These are phyloP conservation scores for Acanthurus leucopareius DNA, from an alignment of 2,797 vertebrate genomes.

Conservation along the genomic window DNA sequence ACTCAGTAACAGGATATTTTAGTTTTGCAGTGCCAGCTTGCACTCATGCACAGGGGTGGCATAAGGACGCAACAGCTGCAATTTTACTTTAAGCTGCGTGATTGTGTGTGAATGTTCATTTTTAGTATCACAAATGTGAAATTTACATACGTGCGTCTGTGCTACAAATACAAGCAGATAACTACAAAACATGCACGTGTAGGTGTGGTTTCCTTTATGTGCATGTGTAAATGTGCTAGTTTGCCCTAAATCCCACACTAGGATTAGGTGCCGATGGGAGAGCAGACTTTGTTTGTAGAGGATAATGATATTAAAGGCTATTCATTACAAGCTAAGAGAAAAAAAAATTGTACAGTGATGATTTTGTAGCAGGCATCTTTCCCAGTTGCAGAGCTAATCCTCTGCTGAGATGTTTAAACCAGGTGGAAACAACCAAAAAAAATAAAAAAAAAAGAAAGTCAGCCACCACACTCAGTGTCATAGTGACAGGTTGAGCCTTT, in stretches of 20 bases:
- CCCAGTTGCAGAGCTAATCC: slow-evolving; percentile 51
- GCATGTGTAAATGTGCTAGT: slow-evolving; percentile 34
- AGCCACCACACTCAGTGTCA: slow-evolving; percentile 5
- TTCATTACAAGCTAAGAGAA: slow-evolving; percentile 65
- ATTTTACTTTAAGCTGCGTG: slow-evolving; percentile 1
- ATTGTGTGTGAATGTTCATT: not conserved
- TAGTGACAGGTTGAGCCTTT: not conserved
- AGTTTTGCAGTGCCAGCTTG: slow-evolving; percentile 1
- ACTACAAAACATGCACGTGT: slow-evolving; percentile 1
- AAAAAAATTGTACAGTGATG: slow-evolving; percentile 57
- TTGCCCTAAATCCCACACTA: slow-evolving; percentile 54
- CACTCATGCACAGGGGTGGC: not conserved
- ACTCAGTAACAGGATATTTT: not conserved
- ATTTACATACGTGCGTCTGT: not conserved
- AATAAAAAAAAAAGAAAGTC: slow-evolving; percentile 16
- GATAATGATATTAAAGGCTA: slow-evolving; percentile 74
- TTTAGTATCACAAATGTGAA: not conserved
- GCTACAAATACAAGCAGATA: not conserved
- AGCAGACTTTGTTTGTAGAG: slow-evolving; percentile 59
- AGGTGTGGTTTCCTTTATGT: slow-evolving; percentile 16
- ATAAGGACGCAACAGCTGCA: not conserved
- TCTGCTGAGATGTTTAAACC: slow-evolving; percentile 43
- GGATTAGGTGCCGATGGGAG: slow-evolving; percentile 58
- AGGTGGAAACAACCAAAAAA: slow-evolving; percentile 31
- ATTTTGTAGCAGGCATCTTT: slow-evolving; percentile 48